Conservation (phyloP, 2,113 vertebrate species). For the Pseudorectes ferrugineus region DNA sequence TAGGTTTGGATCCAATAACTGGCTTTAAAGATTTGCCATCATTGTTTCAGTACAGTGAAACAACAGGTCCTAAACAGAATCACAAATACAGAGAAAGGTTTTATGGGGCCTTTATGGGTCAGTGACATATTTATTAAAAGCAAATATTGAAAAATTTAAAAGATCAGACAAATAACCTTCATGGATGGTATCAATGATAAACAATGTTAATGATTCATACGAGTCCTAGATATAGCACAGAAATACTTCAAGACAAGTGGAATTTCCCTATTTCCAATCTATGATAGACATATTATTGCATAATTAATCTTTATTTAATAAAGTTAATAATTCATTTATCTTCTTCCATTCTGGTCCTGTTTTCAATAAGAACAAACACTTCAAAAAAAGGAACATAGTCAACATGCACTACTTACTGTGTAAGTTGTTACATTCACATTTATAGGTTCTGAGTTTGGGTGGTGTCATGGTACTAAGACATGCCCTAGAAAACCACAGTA, state of each 20-base stretch:
- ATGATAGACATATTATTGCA: background rate
- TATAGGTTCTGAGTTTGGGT: background rate
- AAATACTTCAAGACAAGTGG: background rate
- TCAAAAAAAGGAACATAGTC: constrained; percentile 29
- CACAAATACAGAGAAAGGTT: background rate
- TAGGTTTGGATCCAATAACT: background rate
- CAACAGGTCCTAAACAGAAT: background rate
- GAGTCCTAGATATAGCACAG: background rate
- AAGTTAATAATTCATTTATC: background rate
- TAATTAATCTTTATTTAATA: background rate
- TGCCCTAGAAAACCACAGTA: constrained; percentile 52
- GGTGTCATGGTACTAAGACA: constrained; percentile 10
- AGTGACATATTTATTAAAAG: background rate
- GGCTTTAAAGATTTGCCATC: background rate
- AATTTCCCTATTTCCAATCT: background rate
- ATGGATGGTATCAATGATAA: background rate
- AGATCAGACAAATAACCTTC: background rate
- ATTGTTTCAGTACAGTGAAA: background rate
- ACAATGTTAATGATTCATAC: background rate
- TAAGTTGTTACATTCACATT: background rate
- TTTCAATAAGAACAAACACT: background rate
- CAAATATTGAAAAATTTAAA: background rate
- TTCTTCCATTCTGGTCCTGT: background rate
- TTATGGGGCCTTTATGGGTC: background rate
- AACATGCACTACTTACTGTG: constrained; percentile 2